phyloP scores from a whole-genome alignment of 2,113 vertebrate genomes.

The Strix aluco region DNA sequence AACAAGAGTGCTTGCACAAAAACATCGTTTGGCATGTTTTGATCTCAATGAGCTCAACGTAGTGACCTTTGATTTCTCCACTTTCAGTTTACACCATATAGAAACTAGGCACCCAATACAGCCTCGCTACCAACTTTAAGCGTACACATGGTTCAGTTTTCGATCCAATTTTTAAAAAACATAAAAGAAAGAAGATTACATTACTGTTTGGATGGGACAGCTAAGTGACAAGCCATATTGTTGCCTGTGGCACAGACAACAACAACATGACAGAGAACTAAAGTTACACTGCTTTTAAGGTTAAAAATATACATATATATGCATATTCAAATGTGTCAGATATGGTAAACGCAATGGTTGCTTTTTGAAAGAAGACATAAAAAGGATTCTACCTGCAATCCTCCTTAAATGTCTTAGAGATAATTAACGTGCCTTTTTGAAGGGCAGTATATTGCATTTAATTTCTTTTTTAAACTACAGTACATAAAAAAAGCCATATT shows the following conservation, averaged over 20 bases:
- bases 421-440: not conserved
- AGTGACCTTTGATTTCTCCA: not conserved
- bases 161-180: not conserved
- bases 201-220: not conserved
- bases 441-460: too few species aligned
- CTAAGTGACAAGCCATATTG: not conserved
- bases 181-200: not conserved
- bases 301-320: not conserved
- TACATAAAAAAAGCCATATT: not conserved
- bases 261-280: not conserved
- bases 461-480: not conserved
- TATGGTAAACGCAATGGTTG: not conserved
- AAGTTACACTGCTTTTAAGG: not conserved
- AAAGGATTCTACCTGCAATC: not conserved
- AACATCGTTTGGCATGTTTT: not conserved
- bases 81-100: not conserved
- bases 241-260: not conserved
- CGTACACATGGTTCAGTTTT: rapidly evolving
- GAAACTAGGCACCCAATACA: not conserved
- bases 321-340: not conserved
- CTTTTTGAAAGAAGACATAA: not conserved
- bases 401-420: not conserved
- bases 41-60: not conserved
- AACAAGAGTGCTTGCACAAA: not conserved
- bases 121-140: not conserved